Evolutionary conservation across 2,888 invertebrate species (phyloP), one percentile per base, ranked within the genome.

Genomic region (Dorcus parallelipipedus): DNA sequence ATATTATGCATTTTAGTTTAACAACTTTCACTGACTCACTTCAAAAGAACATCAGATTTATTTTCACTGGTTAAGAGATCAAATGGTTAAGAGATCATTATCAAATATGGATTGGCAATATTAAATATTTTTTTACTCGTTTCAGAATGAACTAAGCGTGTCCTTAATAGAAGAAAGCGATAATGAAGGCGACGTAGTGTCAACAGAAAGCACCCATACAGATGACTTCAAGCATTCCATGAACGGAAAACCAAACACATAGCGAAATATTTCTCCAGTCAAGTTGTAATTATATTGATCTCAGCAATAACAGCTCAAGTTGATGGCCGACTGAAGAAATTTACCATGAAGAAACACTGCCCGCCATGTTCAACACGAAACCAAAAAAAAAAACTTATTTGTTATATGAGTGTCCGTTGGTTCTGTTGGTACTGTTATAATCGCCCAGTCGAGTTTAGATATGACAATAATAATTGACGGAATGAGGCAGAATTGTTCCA

Each of bases 121-220:
- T 33, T 33, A 33, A 6, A 49, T 49, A 6, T 9, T 26, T 49
- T 58, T 54, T 63, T 56, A 23, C 59, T 69, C 67, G 47, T 66
- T 71, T 38, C 66, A 80, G 80, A 71, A 76, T 63, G 72, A 79
- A 72, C 64, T 75, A 59, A 77, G 76, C 67, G 68, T 78, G 57
- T 73, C 74, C 20, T 67, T 77, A 41, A 65, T 69, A 33, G 72
- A 74, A 66, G 71, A 72, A 51, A 66, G 59, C 41, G 71, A 73
- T 42, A 66, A 69, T 40, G 66, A 69, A 52, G 57, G 63, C 58
- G 52, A 50, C 59, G 41, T 64, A 58, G 7, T 7, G 26, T 33
- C 26, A 33, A 33, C 26, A 7, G 26, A 33, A 33, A 33, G 26
- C 26, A 33, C 26, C 52, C 63, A 64, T n/a, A 63, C 67, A 60